Evolutionary conservation across 2,888 invertebrate genomes (phyloP).

Genomic region (Ectropis crepuscularia): DNA sequence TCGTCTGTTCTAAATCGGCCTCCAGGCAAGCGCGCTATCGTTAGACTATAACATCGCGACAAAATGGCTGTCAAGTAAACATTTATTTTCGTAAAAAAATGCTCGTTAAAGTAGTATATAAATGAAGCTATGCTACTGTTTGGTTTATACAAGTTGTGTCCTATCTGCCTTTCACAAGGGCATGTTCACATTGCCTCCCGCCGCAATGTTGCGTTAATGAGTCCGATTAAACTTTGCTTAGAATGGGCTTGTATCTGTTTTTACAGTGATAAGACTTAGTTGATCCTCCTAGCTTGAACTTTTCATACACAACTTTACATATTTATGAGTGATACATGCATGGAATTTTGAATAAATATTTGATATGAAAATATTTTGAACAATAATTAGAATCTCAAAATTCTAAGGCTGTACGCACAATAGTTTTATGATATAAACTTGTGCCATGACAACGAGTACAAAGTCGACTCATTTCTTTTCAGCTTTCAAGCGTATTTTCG

Average conservation of each 20-base stretch:
- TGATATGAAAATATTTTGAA: not conserved
- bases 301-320: not conserved
- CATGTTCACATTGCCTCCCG: conserved; percentile 32
- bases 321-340: not conserved
- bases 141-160: not conserved
- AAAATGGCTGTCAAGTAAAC: not conserved
- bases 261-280: conserved; percentile 35
- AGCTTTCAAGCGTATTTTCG: no score
- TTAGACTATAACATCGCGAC: no score
- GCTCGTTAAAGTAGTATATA: not conserved
- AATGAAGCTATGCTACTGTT: conserved; percentile 10
- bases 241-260: conserved; percentile 36
- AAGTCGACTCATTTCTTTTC: no score
- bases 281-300: conserved; percentile 12
- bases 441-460: no score
- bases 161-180: conserved; percentile 39
- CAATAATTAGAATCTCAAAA: no score
- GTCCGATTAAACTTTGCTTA: conserved; percentile 39
- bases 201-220: conserved; percentile 42
- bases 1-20: no score
- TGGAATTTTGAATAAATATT: not conserved
- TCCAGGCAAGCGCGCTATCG: no score
- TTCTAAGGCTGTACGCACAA: no score
- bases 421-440: no score
- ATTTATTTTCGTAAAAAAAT: not conserved